phyloP scores from a whole-genome alignment of 2,113 vertebrate species.

The Pantherophis guttatus region DNA sequence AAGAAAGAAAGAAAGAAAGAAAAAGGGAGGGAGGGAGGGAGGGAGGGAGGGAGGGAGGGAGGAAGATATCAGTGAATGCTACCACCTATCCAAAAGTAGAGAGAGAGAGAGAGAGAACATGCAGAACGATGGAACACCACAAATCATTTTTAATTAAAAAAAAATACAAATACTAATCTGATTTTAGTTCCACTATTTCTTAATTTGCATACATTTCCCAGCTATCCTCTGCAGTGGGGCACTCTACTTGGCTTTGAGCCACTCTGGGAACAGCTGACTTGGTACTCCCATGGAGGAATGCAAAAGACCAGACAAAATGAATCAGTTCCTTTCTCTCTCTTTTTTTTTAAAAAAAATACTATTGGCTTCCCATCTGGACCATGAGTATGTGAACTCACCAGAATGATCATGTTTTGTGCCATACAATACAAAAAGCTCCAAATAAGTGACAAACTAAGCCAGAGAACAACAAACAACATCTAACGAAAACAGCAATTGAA shows the following conservation, averaged over 20 bases:
- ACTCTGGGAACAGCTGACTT: not conserved
- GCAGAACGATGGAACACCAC: not conserved
- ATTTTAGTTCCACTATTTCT: not conserved
- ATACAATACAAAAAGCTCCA: not conserved
- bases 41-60: too few relatives aligned
- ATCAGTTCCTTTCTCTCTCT: not conserved
- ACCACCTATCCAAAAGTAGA: not conserved
- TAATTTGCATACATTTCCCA: not conserved
- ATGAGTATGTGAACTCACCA: not conserved
- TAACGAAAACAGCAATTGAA: not conserved
- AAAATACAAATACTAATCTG: not conserved
- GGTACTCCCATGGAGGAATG: not conserved
- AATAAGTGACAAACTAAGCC: not conserved
- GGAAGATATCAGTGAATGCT: not conserved
- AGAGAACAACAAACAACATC: not conserved
- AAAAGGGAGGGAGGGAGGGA: too few relatives aligned
- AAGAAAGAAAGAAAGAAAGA: not conserved
- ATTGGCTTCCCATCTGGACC: not conserved
- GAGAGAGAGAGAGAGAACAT: not conserved
- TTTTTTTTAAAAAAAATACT: not conserved
- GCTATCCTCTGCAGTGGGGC: not conserved
- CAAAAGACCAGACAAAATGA: not conserved
- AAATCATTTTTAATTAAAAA: not conserved
- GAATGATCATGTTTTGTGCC: not conserved
- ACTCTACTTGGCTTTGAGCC: not conserved